Base-by-base conservation (phyloP, 1,140 invertebrate species). In the Psilanteris sp. region DNA sequence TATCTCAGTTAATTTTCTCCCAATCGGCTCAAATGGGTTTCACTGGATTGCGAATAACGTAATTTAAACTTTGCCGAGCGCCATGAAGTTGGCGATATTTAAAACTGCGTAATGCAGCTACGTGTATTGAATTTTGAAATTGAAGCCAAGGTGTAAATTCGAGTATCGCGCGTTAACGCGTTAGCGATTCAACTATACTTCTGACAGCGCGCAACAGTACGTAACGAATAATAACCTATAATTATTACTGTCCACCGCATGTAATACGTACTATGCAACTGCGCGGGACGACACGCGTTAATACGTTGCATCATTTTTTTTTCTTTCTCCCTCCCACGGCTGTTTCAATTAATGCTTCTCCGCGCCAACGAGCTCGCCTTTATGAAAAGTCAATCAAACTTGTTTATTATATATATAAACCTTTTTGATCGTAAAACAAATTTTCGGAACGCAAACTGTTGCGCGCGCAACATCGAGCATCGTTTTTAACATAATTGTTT, bases 81-180 rank as follows among this genome's bases (percentile, higher is more conserved):
- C 36, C 36, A 44, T 26, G 26, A 52, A 43, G 27, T 39, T 26
- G 3, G 18, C 26, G 37, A 27, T 10, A 64, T 31, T 48, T 41
- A 8, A 22, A 41, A 32, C 26, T 7, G 29, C 15, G 15, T 10
- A 37, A 36, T 29, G 18, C 26, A 1, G 27, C 6, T 8, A 27
- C 4, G 31, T 15, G 52, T 59, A 43, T 59, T 70, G 59, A 54
- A 59, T 43, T 70, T 70, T 52, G 36, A 59, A 70, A 70, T 70
- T 61, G 27, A 70, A 70, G 54, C 66, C 44, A 36, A 61, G 44
- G 54, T 57, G 64, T 48, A 48, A 57, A 68, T 68, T 68, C 26
- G 64, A 57, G 32, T 48, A 41, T 20, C 37, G 61, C 61, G 43
- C 50, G 50, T 55, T 68, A 68, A 68, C 64, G 41, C 41, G 41